Conservation (phyloP, 2,113 vertebrate species). For the Aspiorhynchus laticeps region DNA sequence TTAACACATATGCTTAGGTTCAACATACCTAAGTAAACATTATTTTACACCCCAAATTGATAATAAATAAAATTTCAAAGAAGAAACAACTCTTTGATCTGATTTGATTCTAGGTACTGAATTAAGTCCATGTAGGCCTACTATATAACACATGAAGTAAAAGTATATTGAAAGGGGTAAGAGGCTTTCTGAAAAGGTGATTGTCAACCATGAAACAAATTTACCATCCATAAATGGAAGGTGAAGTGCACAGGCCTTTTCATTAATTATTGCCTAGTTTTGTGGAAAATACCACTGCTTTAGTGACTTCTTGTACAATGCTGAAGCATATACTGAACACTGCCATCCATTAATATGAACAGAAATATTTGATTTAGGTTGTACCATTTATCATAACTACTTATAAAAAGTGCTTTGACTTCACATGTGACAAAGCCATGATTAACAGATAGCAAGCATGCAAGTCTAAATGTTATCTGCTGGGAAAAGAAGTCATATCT, state of each 20-base stretch:
- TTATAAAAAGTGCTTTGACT: neutral
- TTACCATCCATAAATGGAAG: neutral
- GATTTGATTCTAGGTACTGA: neutral
- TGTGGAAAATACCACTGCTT: neutral
- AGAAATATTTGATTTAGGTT: neutral
- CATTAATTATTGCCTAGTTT: conserved; percentile 45
- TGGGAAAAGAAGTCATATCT: neutral
- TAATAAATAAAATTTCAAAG: neutral
- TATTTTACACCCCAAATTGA: conserved; percentile 43
- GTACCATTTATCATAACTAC: neutral
- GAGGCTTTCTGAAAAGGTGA: neutral
- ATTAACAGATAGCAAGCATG: neutral
- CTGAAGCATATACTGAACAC: neutral
- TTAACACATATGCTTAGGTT: conserved; percentile 24
- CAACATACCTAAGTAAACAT: conserved; percentile 60
- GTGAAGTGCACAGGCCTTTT: neutral
- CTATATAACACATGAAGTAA: neutral
- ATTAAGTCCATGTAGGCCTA: neutral
- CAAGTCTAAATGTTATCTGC: neutral
- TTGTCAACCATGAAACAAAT: neutral
- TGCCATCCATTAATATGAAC: neutral
- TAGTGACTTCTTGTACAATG: conserved; percentile 24
- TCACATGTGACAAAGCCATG: neutral
- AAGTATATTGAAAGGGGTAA: neutral
- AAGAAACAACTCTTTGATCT: neutral